These are phyloP conservation scores for Folsomia manolachei DNA, from an alignment of 2,888 invertebrate genomes.

Conservation along the genomic window DNA sequence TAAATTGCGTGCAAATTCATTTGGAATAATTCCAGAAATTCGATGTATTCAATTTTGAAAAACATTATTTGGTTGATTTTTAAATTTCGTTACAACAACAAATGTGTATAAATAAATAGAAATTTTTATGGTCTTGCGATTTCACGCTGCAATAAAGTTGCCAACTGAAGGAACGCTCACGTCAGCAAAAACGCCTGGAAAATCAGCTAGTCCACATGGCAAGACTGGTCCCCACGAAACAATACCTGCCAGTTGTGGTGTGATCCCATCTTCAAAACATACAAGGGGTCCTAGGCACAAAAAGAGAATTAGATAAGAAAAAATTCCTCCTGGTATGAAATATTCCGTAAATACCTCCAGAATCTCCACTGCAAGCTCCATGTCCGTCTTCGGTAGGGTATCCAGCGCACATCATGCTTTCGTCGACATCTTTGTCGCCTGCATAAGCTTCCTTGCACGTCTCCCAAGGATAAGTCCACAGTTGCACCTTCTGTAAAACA, in stretches of 20 bases:
- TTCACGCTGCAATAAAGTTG: slow-evolving; percentile 16
- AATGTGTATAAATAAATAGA: background rate
- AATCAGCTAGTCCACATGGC: slow-evolving; percentile 18
- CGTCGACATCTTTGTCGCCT: slow-evolving; percentile 12
- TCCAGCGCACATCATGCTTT: slow-evolving; percentile 23
- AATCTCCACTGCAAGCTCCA: slow-evolving; percentile 17
- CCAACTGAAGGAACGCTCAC: slow-evolving; percentile 10
- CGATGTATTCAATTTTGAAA: no score
- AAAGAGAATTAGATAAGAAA: background rate
- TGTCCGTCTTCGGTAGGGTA: slow-evolving; percentile 19
- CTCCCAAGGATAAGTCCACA: slow-evolving; percentile 20
- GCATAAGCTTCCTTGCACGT: slow-evolving; percentile 12
- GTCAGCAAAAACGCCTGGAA: slow-evolving; percentile 22
- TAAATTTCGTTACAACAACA: background rate
- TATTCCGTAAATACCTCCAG: slow-evolving; percentile 9
- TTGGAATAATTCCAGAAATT: no score
- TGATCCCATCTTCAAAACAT: slow-evolving; percentile 16
- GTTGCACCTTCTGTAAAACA: slow-evolving; percentile 14
- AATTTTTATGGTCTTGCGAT: slow-evolving; percentile 12
- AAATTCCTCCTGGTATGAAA: no score
- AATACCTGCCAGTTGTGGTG: slow-evolving; percentile 20
- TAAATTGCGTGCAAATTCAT: no score
- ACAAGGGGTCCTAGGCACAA: slow-evolving; percentile 22
- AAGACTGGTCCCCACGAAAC: slow-evolving; percentile 24
- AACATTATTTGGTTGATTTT: no score